Conservation (phyloP, 2,113 vertebrate species). For the Trachemys scripta region DNA sequence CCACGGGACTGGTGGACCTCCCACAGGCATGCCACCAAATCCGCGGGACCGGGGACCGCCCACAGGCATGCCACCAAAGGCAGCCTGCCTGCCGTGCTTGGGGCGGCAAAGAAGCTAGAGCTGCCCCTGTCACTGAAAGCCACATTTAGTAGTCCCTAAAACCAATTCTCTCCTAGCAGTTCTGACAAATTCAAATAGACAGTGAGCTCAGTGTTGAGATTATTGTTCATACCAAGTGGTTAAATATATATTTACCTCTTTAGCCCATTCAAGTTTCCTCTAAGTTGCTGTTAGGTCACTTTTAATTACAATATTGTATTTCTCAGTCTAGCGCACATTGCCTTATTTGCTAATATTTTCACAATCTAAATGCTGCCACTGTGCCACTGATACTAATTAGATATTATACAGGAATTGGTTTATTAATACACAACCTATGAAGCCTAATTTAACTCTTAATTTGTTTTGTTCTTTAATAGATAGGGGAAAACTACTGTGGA, state of each 20-base stretch:
- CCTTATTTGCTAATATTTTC: too few species aligned
- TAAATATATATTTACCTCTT: conserved; percentile 77
- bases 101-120: too few species aligned
- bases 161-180: not conserved
- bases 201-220: conserved; percentile 1
- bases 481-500: conserved; percentile 54
- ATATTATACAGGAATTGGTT: conserved; percentile 77
- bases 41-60: too few species aligned
- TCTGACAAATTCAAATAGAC: not conserved
- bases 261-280: conserved; percentile 83
- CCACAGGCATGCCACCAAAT: too few species aligned
- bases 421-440: conserved; percentile 64
- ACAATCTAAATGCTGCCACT: conserved; percentile 78
- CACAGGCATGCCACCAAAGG: too few species aligned
- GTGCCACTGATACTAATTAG: conserved; percentile 85
- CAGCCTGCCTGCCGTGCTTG: too few species aligned
- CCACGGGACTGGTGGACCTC: too few species aligned
- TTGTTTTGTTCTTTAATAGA: conserved; percentile 54
- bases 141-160: conserved; percentile 10
- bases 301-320: conserved; percentile 82
- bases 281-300: conserved; percentile 82
- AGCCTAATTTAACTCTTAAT: conserved; percentile 68
- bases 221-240: not conserved
- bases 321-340: conserved; percentile 72
- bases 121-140: not conserved